Conservation (phyloP, 1,140 invertebrate genomes). For the Nylanderia fulva region DNA sequence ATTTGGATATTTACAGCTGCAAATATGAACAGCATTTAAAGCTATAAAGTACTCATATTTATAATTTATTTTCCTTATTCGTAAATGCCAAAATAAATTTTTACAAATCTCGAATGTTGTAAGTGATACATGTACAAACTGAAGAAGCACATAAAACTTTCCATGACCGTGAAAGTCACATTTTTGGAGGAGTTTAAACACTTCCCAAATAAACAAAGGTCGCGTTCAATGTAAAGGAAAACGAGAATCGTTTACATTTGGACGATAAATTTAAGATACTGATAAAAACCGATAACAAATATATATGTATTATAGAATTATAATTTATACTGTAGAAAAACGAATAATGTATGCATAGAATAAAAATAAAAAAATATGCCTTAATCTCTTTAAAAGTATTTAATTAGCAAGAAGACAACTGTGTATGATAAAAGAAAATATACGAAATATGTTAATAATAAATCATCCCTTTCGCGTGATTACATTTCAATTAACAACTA, state of each 20-base stretch:
- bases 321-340: not conserved
- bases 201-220: not conserved
- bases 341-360: not conserved
- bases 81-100: not conserved
- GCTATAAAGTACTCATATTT: too few species aligned
- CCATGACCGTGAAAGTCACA: not conserved
- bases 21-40: too few species aligned
- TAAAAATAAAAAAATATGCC: not conserved
- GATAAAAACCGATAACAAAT: not conserved
- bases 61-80: not conserved
- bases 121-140: not conserved
- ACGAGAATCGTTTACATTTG: not conserved
- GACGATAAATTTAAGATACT: not conserved
- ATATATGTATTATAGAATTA: slow-evolving; percentile 1
- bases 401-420: not conserved
- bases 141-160: not conserved
- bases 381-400: not conserved
- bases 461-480: not conserved
- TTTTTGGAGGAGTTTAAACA: not conserved
- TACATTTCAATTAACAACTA: not conserved
- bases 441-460: not conserved
- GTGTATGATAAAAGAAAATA: not conserved
- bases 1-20: too few species aligned
- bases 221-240: not conserved
- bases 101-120: not conserved